Conservation (phyloP, 2,113 vertebrate species). For the Lepidothrix coronata region DNA sequence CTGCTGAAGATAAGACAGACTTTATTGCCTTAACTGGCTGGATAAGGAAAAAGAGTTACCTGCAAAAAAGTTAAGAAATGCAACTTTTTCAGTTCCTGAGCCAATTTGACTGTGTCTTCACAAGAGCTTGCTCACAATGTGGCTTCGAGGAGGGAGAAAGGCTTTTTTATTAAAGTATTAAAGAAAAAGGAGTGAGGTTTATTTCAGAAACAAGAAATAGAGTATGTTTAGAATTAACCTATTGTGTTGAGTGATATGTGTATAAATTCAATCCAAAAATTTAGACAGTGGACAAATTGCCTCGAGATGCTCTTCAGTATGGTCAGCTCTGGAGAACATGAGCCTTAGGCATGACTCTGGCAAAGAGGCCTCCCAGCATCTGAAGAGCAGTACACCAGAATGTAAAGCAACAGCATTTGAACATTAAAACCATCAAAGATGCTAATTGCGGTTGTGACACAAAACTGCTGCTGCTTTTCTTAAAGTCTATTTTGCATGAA, state of each 20-base stretch:
- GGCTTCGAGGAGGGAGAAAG: neutral
- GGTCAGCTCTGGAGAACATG: neutral
- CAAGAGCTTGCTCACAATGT: fast-evolving
- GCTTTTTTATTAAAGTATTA: neutral
- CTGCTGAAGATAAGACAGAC: conserved; percentile 29
- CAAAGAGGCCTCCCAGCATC: neutral
- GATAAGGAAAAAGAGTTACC: neutral
- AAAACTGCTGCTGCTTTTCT: neutral
- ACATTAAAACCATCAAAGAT: neutral
- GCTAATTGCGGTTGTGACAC: neutral
- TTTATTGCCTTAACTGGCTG: conserved; percentile 30
- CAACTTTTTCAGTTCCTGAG: neutral
- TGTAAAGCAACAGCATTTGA: neutral
- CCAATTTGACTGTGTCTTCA: neutral
- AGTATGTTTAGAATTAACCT: neutral
- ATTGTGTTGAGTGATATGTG: neutral
- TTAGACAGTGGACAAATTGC: neutral
- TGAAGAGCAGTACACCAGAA: neutral
- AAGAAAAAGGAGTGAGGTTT: neutral
- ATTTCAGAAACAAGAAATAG: neutral
- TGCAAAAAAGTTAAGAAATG: conserved; percentile 14
- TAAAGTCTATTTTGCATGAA: neutral
- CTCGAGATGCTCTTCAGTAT: fast-evolving
- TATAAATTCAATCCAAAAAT: neutral
- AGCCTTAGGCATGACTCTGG: neutral